These are phyloP conservation scores for Epiperipatus broadwayi DNA, from an alignment of 2,888 invertebrate species.

Conservation along the genomic window DNA sequence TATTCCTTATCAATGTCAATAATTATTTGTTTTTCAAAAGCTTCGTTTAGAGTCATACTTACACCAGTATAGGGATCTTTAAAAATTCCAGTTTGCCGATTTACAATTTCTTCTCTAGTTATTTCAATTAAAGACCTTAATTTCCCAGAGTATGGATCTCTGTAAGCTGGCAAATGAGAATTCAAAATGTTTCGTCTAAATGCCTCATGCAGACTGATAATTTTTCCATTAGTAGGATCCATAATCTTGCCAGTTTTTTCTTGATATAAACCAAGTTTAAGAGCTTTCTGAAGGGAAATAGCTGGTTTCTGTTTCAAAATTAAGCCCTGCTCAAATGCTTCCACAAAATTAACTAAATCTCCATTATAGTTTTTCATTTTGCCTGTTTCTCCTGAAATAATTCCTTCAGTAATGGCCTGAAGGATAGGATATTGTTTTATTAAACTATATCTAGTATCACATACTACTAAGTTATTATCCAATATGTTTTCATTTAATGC, in stretches of 20 bases:
- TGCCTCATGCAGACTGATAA: constrained; percentile 35
- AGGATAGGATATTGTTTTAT: no score
- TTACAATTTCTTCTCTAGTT: constrained; percentile 20
- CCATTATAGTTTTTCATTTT: constrained; percentile 37
- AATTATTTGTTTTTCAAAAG: constrained; percentile 53
- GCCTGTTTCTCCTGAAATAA: no score
- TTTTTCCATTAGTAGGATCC: constrained; percentile 55
- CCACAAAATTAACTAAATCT: constrained; percentile 31
- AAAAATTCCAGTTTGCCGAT: constrained; percentile 18
- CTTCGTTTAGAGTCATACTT: constrained; percentile 45
- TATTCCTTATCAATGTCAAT: constrained; percentile 48
- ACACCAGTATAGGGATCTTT: constrained; percentile 16
- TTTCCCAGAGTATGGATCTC: constrained; percentile 16
- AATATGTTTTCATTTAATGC: no score
- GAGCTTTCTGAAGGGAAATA: constrained; percentile 58
- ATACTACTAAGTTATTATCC: no score
- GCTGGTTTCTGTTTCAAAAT: constrained; percentile 44
- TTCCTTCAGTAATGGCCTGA: no score
- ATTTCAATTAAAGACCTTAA: constrained; percentile 36
- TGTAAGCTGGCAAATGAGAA: constrained; percentile 39
- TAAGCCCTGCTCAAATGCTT: constrained; percentile 38
- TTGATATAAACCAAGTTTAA: constrained; percentile 68
- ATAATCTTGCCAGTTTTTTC: constrained; percentile 57
- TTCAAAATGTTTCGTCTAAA: constrained; percentile 48
- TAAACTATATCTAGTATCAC: no score